phyloP scores from a whole-genome alignment of 2,888 invertebrate genomes.

The Blastobasis lacticolella region DNA sequence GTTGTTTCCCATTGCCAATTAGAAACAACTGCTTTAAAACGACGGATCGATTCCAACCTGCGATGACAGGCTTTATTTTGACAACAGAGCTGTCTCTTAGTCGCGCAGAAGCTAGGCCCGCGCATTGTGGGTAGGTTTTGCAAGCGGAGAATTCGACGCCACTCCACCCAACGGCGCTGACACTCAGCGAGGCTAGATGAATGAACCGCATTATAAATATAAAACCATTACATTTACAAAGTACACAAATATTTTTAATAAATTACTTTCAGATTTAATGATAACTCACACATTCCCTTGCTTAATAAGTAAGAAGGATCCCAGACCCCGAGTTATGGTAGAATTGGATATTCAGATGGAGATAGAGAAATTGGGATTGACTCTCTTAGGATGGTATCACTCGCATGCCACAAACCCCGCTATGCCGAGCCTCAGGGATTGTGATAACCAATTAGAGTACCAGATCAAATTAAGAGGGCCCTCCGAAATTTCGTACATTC shows the following conservation, averaged over 20 bases:
- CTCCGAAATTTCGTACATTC: slow-evolving; percentile 92
- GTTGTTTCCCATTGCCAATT: too few relatives aligned
- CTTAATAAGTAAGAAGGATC: slow-evolving; percentile 85
- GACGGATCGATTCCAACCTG: too few relatives aligned
- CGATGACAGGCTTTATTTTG: too few relatives aligned
- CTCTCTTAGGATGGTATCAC: slow-evolving; percentile 96
- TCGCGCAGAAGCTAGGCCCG: too few relatives aligned
- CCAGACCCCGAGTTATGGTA: slow-evolving; percentile 82
- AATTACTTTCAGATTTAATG: slow-evolving; percentile 79
- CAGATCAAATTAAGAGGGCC: slow-evolving; percentile 95
- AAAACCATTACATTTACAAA: too few relatives aligned
- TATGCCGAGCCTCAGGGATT: slow-evolving; percentile 90
- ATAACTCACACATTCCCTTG: slow-evolving; percentile 94
- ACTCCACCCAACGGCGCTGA: too few relatives aligned
- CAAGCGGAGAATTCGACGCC: too few relatives aligned
- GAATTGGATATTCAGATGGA: slow-evolving; percentile 88
- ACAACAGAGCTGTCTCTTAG: too few relatives aligned
- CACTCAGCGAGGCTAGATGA: too few relatives aligned
- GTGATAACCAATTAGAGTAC: slow-evolving; percentile 94
- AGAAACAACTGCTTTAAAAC: too few relatives aligned
- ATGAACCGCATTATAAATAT: too few relatives aligned
- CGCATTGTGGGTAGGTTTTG: too few relatives aligned
- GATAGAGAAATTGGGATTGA: slow-evolving; percentile 87
- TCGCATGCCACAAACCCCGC: slow-evolving; percentile 92
- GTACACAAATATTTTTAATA: not conserved